phyloP scores from a whole-genome alignment of 1,140 invertebrate genomes.

The Ladona fulva region DNA sequence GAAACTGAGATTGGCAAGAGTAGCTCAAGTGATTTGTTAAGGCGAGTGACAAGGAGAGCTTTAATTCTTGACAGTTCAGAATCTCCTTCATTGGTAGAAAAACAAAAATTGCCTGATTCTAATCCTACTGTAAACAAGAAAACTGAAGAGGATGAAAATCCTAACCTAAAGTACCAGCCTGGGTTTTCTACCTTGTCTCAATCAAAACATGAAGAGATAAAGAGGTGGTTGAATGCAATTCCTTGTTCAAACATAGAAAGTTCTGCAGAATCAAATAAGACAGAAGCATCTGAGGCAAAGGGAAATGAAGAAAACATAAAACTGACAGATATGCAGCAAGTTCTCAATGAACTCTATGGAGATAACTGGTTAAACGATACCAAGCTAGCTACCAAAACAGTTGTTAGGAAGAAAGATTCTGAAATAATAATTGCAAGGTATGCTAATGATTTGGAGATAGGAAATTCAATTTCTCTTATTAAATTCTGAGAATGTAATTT shows the following conservation, averaged over 20 bases:
- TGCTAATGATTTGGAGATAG: background rate
- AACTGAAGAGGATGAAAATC: background rate
- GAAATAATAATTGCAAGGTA: background rate
- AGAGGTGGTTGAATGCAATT: background rate
- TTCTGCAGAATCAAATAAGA: background rate
- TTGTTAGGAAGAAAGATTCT: background rate
- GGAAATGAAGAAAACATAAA: background rate
- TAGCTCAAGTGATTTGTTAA: background rate
- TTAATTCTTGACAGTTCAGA: background rate
- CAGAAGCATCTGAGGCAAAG: background rate
- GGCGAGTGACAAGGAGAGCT: background rate
- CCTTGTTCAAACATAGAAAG: background rate
- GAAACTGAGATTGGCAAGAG: too few species aligned
- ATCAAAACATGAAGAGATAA: background rate
- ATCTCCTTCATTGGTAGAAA: background rate
- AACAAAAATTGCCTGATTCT: background rate
- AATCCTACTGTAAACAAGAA: background rate
- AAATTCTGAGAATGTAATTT: background rate
- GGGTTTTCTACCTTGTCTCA: background rate
- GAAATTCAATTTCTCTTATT: background rate
- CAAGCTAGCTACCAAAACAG: background rate
- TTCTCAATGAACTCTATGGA: background rate
- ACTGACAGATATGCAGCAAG: background rate
- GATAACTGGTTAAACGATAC: background rate
- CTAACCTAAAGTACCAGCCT: background rate